These are phyloP conservation scores for Sinhomidia bicolor DNA, from an alignment of 2,888 invertebrate genomes.

Conservation along the genomic window DNA sequence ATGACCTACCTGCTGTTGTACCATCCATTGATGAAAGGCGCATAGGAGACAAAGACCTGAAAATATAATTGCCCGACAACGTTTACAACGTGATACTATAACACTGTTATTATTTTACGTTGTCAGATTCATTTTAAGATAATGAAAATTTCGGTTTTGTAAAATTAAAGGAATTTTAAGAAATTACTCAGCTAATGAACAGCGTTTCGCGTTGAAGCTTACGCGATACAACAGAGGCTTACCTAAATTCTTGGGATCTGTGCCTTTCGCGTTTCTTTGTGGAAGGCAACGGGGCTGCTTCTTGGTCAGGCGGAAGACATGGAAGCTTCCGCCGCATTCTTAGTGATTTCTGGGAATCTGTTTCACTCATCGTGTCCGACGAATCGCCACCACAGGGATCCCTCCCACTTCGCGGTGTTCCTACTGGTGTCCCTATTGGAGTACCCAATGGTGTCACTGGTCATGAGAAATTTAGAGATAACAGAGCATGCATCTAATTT, in stretches of 20 bases:
- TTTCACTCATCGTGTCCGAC: conserved; percentile 83
- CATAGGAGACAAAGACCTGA: conserved; percentile 81
- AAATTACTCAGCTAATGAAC: no score
- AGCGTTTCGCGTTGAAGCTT: no score
- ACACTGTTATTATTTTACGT: no score
- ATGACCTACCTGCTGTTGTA: conserved; percentile 77
- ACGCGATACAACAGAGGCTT: conserved; percentile 38
- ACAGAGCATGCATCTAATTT: conserved; percentile 72
- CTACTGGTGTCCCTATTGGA: conserved; percentile 81
- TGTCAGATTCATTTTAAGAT: no score
- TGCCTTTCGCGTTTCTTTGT: conserved; percentile 82
- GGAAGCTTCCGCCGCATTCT: conserved; percentile 83
- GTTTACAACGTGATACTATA: no score
- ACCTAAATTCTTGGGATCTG: conserved; percentile 81
- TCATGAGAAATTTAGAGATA: conserved; percentile 76
- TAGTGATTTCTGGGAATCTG: conserved; percentile 83
- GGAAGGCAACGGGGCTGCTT: conserved; percentile 82
- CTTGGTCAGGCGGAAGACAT: conserved; percentile 83
- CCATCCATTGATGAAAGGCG: conserved; percentile 80
- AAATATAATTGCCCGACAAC: neutral
- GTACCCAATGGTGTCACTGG: conserved; percentile 82
- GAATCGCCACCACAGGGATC: conserved; percentile 82
- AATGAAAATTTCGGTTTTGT: no score
- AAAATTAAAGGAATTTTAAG: no score
- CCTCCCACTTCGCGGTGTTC: conserved; percentile 81